Percentiles rank a stretch among this genome's conserved stretches.
Conservation (phyloP, 2,113 vertebrate genomes). For the Megalops atlanticus region DNA sequence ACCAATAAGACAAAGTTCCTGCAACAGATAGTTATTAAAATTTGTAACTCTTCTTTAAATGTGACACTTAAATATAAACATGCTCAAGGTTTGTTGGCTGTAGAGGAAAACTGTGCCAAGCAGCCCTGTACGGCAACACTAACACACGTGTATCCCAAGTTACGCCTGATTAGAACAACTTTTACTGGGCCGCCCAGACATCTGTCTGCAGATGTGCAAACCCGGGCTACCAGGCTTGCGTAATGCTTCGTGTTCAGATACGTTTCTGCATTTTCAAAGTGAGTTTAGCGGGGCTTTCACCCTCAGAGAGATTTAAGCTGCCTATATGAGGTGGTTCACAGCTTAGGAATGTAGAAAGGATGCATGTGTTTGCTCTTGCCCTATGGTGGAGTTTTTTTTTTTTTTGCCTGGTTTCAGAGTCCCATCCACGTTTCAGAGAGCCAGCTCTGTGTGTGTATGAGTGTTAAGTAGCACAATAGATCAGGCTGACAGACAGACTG, state of each 20-base stretch:
- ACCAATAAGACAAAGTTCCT: neutral
- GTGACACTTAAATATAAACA: constrained; percentile 26
- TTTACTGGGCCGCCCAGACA: neutral
- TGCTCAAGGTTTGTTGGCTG: neutral
- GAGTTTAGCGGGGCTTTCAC: neutral
- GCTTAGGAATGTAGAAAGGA: constrained; percentile 20
- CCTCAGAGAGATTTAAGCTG: neutral
- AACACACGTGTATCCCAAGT: neutral
- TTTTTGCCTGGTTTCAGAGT: constrained; percentile 25
- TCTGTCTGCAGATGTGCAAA: constrained; percentile 2
- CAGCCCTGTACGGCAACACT: neutral
- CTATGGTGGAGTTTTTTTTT: constrained; percentile 14
- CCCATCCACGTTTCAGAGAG: neutral
- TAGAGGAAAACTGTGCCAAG: neutral
- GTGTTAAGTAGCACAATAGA: constrained; percentile 7
- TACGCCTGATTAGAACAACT: neutral
- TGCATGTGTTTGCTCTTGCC: constrained; percentile 24
- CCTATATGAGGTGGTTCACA: constrained; percentile 10
- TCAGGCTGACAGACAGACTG: neutral
- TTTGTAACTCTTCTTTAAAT: constrained; percentile 16
- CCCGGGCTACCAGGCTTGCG: neutral
- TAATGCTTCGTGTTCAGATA: neutral
- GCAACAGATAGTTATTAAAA: neutral
- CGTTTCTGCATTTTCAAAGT: neutral
- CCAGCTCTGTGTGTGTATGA: constrained; percentile 2